Evolutionary conservation across 2,888 invertebrate species (phyloP).

Genomic region (Physocephala rufipes): DNA sequence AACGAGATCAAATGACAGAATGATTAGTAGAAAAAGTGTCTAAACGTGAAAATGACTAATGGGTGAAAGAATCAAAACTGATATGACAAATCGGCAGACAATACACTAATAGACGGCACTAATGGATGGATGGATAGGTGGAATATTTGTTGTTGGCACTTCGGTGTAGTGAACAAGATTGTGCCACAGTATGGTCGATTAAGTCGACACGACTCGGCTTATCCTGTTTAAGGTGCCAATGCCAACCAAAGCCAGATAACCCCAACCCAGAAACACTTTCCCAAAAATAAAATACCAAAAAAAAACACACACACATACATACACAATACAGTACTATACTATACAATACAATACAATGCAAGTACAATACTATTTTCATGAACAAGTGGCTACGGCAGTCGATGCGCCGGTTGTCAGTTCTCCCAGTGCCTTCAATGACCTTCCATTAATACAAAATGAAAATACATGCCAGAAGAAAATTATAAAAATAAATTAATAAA

Average conservation of each 20-base stretch:
- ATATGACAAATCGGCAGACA: too few relatives aligned
- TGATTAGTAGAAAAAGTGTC: not conserved
- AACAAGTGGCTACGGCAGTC: not conserved
- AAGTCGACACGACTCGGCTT: not conserved
- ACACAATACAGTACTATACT: too few relatives aligned
- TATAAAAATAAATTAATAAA: not conserved
- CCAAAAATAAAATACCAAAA: not conserved
- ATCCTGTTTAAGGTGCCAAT: not conserved
- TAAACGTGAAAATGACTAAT: too few relatives aligned
- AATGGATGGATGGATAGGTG: too few relatives aligned
- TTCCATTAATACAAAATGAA: not conserved
- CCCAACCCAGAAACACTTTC: conserved; percentile 4
- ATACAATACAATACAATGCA: too few relatives aligned
- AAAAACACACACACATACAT: too few relatives aligned
- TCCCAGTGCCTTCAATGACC: not conserved
- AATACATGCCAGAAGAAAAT: not conserved
- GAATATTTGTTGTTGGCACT: too few relatives aligned
- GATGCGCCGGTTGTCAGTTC: conserved; percentile 8
- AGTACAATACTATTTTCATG: too few relatives aligned
- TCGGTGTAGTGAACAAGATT: not conserved
- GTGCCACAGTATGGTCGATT: conserved; percentile 5
- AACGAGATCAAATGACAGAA: not conserved
- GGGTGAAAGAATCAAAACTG: too few relatives aligned
- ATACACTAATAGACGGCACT: too few relatives aligned
- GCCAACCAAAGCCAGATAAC: not conserved